These are phyloP conservation scores for Alauda arvensis DNA, from an alignment of 2,797 vertebrate genomes.

Conservation along the genomic window DNA sequence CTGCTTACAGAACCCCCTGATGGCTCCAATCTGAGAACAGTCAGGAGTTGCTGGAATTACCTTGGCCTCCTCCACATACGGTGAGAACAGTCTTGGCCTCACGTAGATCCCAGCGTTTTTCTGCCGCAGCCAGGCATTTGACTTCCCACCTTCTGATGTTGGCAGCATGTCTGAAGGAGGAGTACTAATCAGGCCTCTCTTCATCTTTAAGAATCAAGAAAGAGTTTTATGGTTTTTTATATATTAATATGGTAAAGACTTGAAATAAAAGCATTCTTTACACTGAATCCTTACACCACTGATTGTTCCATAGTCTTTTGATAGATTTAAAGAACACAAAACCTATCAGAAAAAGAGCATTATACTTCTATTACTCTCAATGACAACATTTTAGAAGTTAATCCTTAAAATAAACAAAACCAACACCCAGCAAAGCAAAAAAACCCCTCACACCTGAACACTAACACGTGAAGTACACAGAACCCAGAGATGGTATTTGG, in stretches of 20 bases:
- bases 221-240: not conserved
- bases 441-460: not conserved
- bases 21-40: not conserved
- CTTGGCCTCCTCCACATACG: conserved; percentile 98
- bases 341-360: not conserved
- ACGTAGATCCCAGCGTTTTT: conserved; percentile 96
- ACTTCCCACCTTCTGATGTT: conserved; percentile 91
- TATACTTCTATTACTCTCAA: not conserved
- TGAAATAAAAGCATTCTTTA: not conserved
- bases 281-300: not conserved
- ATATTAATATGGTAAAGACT: not conserved
- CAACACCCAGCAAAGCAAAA: not conserved
- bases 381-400: not conserved
- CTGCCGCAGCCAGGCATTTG: conserved; percentile 93
- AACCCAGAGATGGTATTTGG: not conserved
- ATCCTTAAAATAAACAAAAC: not conserved
- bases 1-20: conserved; percentile 21
- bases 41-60: conserved; percentile 67
- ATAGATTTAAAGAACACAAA: not conserved
- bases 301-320: not conserved
- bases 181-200: conserved; percentile 96
- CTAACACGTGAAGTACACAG: not conserved
- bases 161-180: conserved; percentile 98
- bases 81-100: conserved; percentile 92
- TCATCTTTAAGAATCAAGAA: conserved; percentile 81